A percentile compares a stretch with the other conserved stretches of the same genome.
Conservation (phyloP, 1,140 invertebrate genomes). For the Parasteatoda tepidariorum region DNA sequence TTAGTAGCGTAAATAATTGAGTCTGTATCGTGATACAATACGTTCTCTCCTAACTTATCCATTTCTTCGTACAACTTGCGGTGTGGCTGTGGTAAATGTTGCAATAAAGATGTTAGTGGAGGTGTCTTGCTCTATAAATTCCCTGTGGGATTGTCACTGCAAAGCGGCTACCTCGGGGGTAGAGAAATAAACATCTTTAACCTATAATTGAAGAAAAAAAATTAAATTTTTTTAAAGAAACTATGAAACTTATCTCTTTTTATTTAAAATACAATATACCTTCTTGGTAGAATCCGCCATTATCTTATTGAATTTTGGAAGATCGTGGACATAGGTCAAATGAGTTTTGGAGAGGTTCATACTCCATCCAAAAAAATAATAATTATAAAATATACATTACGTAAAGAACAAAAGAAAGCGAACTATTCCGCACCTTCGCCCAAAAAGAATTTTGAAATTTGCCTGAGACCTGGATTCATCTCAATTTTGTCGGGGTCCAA, state of each 20-base stretch:
- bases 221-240: too few species aligned
- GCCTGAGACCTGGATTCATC: conserved; percentile 66
- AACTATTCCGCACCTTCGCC: not conserved
- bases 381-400: not conserved
- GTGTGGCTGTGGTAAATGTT: not conserved
- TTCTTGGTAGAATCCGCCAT: not conserved
- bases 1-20: not conserved
- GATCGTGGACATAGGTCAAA: not conserved
- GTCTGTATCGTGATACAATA: too few species aligned
- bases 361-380: not conserved
- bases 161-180: too few species aligned
- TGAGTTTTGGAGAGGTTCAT: not conserved
- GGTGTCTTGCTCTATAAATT: too few species aligned
- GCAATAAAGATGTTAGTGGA: not conserved
- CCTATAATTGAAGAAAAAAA: too few species aligned
- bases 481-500: conserved; percentile 45
- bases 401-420: not conserved
- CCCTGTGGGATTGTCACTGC: too few species aligned
- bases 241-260: too few species aligned
- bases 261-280: too few species aligned
- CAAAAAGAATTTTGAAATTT: conserved; percentile 61
- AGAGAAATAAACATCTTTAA: too few species aligned
- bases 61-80: too few species aligned
- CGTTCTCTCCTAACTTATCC: too few species aligned
- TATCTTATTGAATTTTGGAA: too few species aligned